Evolutionary conservation across 2,888 invertebrate genomes (phyloP), one percentile per base, ranked within the genome.

Genomic region (Sialis lutaria): DNA sequence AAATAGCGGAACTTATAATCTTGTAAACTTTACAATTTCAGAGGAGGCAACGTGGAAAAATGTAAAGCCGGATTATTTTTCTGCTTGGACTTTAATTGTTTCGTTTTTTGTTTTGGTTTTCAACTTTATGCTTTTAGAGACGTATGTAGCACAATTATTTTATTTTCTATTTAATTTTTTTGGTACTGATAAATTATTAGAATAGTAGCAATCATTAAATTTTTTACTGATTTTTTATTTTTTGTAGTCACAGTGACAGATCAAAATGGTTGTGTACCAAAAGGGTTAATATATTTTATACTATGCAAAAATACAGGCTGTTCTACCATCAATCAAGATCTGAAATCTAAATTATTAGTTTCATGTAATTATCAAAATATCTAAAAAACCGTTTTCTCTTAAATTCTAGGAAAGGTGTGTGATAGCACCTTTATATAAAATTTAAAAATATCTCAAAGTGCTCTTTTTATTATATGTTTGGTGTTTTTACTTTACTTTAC

Each of bases 111-210:
- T 87, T 53, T 70, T 89, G 53, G 83, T 86, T 47, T 88, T 88
- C 63, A 88, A 87, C 68, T 89, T 89, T 65, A 88, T 90, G 56
- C 70, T 90, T 50, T 68, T 89, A 55, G 90, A 90, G 72, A 88
- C 89, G 70, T 77, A 62, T 70, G 69, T 42, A 48, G 40, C 8
- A 9, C 30, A 12, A 37, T 37, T 31, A 12, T n/a, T 45, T 45
- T 35, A 35, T 44, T 44, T 37, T 44, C n/a, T 44, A 7, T 22
- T n/a, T 7, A 10, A 6, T n/a, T 35, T 6, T 34, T 34, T 31
- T 6, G 30, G 12, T 42, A 6, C 6, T 13, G 13, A n/a, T 13
- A n/a, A 22, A 22, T 30, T 40, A 10, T 40, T 40, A 12, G 12
- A 40, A 40, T 40, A 12, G 35, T 35, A 35, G 4, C 35, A n/a